Evolutionary conservation across 2,113 vertebrate genomes (phyloP).

Genomic region (Triplophysa rosa): DNA sequence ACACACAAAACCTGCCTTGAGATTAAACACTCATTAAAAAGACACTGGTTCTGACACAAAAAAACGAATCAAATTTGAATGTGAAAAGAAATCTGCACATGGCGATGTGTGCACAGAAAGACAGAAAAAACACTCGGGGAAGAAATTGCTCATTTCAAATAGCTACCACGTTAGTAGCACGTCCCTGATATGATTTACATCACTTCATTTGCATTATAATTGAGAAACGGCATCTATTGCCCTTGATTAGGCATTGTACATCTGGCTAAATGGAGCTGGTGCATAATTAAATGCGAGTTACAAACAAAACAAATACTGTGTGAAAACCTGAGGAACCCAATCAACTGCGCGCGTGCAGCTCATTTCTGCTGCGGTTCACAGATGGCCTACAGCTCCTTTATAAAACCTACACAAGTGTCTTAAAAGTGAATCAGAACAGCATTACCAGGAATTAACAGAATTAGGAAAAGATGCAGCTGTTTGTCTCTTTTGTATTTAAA

Average conservation of each 20-base stretch:
- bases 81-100: conserved; percentile 31
- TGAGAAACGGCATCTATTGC: background rate
- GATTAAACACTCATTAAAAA: background rate
- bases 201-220: conserved; percentile 34
- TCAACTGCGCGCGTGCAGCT: background rate
- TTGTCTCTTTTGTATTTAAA: background rate
- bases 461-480: background rate
- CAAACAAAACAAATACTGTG: background rate
- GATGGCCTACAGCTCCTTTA: background rate
- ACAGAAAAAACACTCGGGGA: conserved; percentile 3
- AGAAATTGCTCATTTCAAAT: conserved; percentile 17
- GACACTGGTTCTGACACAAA: conserved; percentile 1
- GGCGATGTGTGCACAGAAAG: conserved; percentile 1
- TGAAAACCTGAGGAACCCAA: background rate
- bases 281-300: conserved; percentile 14
- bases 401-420: background rate
- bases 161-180: background rate
- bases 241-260: conserved; percentile 24
- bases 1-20: background rate
- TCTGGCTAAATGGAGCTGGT: background rate
- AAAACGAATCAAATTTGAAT: conserved; percentile 42
- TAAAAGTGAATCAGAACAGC: background rate
- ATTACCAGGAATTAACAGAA: background rate
- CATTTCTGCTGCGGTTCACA: background rate
- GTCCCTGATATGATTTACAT: conserved; percentile 29